Conservation (phyloP, 2,113 vertebrate genomes). For the Boleophthalmus pectinirostris region DNA sequence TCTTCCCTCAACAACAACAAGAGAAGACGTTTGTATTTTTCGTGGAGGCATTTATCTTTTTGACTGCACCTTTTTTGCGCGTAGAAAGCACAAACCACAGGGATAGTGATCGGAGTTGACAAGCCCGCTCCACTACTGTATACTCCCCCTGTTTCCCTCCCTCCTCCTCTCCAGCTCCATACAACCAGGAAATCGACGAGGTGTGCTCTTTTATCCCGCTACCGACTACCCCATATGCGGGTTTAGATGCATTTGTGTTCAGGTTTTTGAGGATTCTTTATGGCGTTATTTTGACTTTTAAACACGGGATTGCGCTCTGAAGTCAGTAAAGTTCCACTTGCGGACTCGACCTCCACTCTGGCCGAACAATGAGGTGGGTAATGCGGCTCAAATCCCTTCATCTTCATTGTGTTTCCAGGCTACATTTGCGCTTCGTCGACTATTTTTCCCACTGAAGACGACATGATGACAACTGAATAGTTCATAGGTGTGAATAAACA, state of each 20-base stretch:
- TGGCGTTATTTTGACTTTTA: conserved; percentile 43
- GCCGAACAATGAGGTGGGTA: conserved; percentile 79
- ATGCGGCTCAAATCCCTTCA: conserved; percentile 65
- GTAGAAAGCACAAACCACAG: conserved; percentile 36
- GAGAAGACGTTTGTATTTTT: conserved; percentile 12
- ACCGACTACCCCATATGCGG: conserved; percentile 55
- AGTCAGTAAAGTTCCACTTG: conserved; percentile 60
- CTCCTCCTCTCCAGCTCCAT: conserved; percentile 55
- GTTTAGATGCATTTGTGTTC: conserved; percentile 57
- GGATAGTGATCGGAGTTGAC: conserved; percentile 79
- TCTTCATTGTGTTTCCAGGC: conserved; percentile 61
- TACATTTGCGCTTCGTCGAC: conserved; percentile 38
- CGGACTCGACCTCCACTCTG: conserved; percentile 70
- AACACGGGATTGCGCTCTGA: conserved; percentile 50
- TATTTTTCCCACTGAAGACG: conserved; percentile 26
- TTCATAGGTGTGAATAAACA: background rate
- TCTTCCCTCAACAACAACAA: background rate
- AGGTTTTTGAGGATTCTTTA: conserved; percentile 20
- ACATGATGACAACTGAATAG: background rate
- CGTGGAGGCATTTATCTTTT: background rate
- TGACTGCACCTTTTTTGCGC: background rate
- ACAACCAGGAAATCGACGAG: conserved; percentile 83
- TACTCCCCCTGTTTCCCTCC: conserved; percentile 45
- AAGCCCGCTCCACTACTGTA: conserved; percentile 76
- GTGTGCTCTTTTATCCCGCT: conserved; percentile 69